A percentile compares a stretch with the other conserved stretches of the same genome.
Evolutionary conservation across 2,888 invertebrate genomes (phyloP).

Genomic region (Drosophila phalerata): DNA sequence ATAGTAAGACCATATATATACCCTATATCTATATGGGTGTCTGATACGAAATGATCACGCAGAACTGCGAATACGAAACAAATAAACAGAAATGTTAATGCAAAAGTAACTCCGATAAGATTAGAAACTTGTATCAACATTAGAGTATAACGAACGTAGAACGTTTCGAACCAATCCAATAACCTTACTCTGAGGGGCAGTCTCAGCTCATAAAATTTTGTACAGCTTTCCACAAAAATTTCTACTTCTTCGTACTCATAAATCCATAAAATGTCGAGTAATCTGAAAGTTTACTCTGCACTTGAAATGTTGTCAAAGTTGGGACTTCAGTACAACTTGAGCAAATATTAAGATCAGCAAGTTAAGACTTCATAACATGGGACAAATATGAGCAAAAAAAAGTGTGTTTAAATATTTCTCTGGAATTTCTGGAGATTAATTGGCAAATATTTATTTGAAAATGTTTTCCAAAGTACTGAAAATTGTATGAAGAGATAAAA

Average conservation of each 20-base stretch:
- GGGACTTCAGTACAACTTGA: slow-evolving; percentile 1
- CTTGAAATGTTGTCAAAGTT: slow-evolving; percentile 13
- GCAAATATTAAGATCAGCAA: slow-evolving; percentile 19
- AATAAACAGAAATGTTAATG: slow-evolving; percentile 38
- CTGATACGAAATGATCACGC: slow-evolving; percentile 16
- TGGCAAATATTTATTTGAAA: slow-evolving; percentile 14
- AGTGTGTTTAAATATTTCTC: slow-evolving; percentile 26
- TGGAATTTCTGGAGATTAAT: slow-evolving; percentile 42
- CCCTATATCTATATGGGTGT: slow-evolving; percentile 1
- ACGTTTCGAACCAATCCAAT: not conserved
- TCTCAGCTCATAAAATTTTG: not conserved
- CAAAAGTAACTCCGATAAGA: slow-evolving; percentile 39
- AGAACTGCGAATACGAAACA: slow-evolving; percentile 26
- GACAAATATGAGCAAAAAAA: slow-evolving; percentile 22
- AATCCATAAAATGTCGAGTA: slow-evolving; percentile 28
- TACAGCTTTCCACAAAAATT: slow-evolving; percentile 3
- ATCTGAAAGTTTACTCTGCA: slow-evolving; percentile 9
- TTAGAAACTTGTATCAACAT: slow-evolving; percentile 36
- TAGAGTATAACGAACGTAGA: slow-evolving; percentile 8
- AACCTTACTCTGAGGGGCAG: not conserved
- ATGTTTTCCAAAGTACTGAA: not conserved
- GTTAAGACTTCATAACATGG: slow-evolving; percentile 3
- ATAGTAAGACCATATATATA: slow-evolving; percentile 6
- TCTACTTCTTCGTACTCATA: slow-evolving; percentile 9
- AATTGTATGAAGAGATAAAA: slow-evolving; percentile 9